Conservation (phyloP, 2,797 vertebrate species). For the Cryptoprocta ferox region DNA sequence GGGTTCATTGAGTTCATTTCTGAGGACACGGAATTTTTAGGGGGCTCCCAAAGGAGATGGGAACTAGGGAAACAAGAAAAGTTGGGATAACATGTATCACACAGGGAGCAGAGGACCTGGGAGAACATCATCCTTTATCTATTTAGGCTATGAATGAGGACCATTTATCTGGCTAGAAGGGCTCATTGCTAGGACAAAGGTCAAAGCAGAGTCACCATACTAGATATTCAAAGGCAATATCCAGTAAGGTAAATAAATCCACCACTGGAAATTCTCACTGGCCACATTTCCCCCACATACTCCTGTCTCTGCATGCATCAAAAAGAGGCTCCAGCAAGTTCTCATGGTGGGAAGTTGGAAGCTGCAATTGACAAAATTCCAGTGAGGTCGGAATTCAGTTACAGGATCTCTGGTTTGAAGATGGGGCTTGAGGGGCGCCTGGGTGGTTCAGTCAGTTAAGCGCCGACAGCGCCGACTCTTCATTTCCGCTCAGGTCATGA, state of each 20-base stretch:
- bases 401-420: background rate
- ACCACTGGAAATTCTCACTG: background rate
- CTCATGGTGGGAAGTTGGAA: background rate
- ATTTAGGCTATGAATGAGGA: background rate
- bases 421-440: background rate
- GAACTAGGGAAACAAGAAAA: background rate
- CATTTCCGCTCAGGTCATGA: too few species aligned
- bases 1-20: background rate
- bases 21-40: background rate
- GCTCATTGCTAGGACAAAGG: background rate
- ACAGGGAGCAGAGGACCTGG: background rate
- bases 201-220: background rate
- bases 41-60: background rate
- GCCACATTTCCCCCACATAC: background rate
- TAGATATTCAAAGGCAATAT: background rate
- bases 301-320: background rate
- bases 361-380: background rate
- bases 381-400: background rate
- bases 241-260: background rate
- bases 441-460: too few species aligned
- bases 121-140: background rate
- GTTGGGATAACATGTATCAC: background rate
- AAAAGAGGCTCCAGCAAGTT: background rate
- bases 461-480: too few species aligned
- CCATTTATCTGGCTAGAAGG: background rate